phyloP scores from a whole-genome alignment of 2,888 invertebrate species.

The Vandiemenella viatica region DNA sequence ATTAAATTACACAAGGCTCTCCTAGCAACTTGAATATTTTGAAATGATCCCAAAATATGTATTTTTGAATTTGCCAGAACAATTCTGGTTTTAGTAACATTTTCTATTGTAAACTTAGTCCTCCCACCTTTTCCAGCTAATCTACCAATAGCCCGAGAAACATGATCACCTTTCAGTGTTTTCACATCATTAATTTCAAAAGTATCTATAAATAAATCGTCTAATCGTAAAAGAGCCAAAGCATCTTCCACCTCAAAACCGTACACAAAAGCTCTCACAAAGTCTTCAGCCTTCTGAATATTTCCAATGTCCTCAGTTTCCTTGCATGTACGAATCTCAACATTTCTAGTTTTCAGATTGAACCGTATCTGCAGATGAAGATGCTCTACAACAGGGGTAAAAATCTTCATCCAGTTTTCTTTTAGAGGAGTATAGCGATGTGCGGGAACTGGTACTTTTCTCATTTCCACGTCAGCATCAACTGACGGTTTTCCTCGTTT shows the following conservation, averaged over 20 bases:
- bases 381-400: constrained; percentile 90
- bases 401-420: constrained; percentile 94
- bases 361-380: constrained; percentile 85
- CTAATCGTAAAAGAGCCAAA: constrained; percentile 79
- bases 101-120: constrained; percentile 97
- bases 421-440: constrained; percentile 89
- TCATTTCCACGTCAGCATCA: constrained; percentile 42
- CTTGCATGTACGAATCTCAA: constrained; percentile 58
- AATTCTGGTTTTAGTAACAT: constrained; percentile 94
- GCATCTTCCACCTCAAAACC: constrained; percentile 98
- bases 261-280: constrained; percentile 87
- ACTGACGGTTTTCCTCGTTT: constrained; percentile 23
- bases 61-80: constrained; percentile 93
- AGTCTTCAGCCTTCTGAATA: constrained; percentile 94
- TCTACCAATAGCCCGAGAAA: constrained; percentile 90
- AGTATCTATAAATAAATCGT: constrained; percentile 91
- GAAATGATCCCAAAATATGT: constrained; percentile 91
- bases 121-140: constrained; percentile 94
- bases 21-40: constrained; percentile 88
- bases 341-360: constrained; percentile 78
- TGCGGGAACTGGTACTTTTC: constrained; percentile 77
- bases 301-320: constrained; percentile 75
- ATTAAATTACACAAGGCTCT: constrained; percentile 93
- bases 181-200: constrained; percentile 97
- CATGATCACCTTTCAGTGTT: constrained; percentile 85